A percentile compares a stretch with the other conserved stretches of the same genome.
Conservation (phyloP, 2,113 vertebrate genomes). For the Pao palembangensis region DNA sequence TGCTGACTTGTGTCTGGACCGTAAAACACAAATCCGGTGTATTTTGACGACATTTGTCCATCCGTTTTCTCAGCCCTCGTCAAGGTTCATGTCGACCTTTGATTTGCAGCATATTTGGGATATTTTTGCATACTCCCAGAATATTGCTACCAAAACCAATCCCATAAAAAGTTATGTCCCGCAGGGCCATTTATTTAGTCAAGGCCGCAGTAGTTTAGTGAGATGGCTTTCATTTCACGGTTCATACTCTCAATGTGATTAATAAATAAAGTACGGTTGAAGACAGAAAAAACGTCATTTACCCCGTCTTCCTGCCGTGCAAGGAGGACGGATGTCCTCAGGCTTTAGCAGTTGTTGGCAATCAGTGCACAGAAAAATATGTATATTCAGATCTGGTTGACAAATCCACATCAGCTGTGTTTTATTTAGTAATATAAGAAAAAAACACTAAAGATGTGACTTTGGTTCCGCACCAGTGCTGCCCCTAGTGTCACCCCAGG, state of each 20-base stretch:
- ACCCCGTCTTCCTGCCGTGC: slow-evolving; percentile 58
- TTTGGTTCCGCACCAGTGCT: background rate
- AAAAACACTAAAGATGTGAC: background rate
- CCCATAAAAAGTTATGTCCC: slow-evolving; percentile 66
- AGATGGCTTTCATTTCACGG: slow-evolving; percentile 79
- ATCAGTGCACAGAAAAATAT: slow-evolving; percentile 49
- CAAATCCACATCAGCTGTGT: slow-evolving; percentile 31
- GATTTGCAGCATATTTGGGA: slow-evolving; percentile 51
- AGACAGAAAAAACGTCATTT: slow-evolving; percentile 67
- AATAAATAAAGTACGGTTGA: slow-evolving; percentile 75
- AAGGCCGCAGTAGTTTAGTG: slow-evolving; percentile 66
- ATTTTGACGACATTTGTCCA: slow-evolving; percentile 4
- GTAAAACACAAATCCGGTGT: slow-evolving; percentile 7
- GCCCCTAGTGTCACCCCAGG: background rate
- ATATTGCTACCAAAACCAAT: slow-evolving; percentile 63
- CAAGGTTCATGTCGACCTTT: slow-evolving; percentile 40
- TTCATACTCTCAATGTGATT: slow-evolving; percentile 78
- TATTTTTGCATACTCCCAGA: slow-evolving; percentile 54
- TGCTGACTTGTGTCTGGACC: background rate
- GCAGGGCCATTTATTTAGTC: slow-evolving; percentile 69
- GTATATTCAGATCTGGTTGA: slow-evolving; percentile 45
- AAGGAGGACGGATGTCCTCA: slow-evolving; percentile 39
- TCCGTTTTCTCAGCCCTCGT: slow-evolving; percentile 22
- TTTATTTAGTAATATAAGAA: slow-evolving; percentile 13
- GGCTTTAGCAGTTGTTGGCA: slow-evolving; percentile 59